Conservation (phyloP, 2,113 vertebrate genomes). For the Chiloscyllium plagiosum region DNA sequence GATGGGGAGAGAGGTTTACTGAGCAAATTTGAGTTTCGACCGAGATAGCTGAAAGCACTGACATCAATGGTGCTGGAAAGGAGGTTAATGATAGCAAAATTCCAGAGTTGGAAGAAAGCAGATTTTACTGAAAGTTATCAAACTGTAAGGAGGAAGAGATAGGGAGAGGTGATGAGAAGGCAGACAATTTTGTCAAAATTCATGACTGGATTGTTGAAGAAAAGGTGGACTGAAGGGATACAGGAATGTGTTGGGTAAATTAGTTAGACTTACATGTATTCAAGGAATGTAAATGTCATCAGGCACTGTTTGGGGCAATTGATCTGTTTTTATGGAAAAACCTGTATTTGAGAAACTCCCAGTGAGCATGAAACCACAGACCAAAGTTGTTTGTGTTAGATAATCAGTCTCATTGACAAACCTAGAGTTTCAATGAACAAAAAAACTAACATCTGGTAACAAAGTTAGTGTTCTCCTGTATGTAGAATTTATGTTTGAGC, state of each 20-base stretch:
- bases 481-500: not conserved
- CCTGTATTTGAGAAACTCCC: not conserved
- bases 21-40: not conserved
- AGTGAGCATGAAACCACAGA: not conserved
- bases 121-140: not conserved
- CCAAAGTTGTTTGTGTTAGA: not conserved
- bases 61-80: not conserved
- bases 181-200: not conserved
- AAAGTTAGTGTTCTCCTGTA: not conserved
- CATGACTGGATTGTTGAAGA: not conserved
- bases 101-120: not conserved
- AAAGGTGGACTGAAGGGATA: not conserved
- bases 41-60: not conserved
- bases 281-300: not conserved
- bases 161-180: not conserved
- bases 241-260: not conserved
- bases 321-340: not conserved
- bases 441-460: not conserved
- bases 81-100: not conserved
- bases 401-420: not conserved
- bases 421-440: not conserved
- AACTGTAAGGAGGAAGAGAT: not conserved
- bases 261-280: not conserved
- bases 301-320: not conserved
- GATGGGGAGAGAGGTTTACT: not conserved